phyloP scores from a whole-genome alignment of 1,140 invertebrate genomes.

The Rhynchophorus ferrugineus region DNA sequence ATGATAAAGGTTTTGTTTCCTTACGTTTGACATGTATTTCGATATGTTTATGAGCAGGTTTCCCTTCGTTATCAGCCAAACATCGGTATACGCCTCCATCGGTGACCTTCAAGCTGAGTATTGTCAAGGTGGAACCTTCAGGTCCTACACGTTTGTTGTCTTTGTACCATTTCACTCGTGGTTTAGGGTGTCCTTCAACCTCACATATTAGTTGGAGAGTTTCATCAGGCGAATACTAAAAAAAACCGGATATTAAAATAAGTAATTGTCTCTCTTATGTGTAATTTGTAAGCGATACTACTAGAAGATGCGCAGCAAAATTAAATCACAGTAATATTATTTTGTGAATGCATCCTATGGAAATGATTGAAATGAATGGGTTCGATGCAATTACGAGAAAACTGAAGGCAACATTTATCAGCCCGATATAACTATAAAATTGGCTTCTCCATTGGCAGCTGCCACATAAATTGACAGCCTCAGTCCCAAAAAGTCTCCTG shows the following conservation, averaged over 20 bases:
- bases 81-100: constrained; percentile 30
- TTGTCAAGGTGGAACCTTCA: constrained; percentile 28
- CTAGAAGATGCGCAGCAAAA: no score
- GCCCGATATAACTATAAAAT: no score
- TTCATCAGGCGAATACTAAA: constrained; percentile 26
- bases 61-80: constrained; percentile 28
- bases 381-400: no score
- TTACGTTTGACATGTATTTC: constrained; percentile 30
- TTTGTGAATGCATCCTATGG: no score
- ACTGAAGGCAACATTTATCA: no score
- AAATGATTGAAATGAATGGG: no score
- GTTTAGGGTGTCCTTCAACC: constrained; percentile 29
- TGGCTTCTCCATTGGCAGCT: no score
- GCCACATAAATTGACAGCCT: no score
- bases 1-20: constrained; percentile 13
- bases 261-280: no score
- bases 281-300: no score
- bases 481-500: no score
- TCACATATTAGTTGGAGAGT: constrained; percentile 27
- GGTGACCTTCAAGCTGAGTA: constrained; percentile 22
- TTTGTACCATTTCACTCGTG: constrained; percentile 30
- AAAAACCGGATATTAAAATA: neutral
- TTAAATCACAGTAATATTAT: no score
- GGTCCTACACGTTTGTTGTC: constrained; percentile 22
- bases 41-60: constrained; percentile 28